Percentiles rank a stretch among this genome's conserved stretches.
phyloP scores from a whole-genome alignment of 2,797 vertebrate genomes.

The Cirrhinus molitorella region DNA sequence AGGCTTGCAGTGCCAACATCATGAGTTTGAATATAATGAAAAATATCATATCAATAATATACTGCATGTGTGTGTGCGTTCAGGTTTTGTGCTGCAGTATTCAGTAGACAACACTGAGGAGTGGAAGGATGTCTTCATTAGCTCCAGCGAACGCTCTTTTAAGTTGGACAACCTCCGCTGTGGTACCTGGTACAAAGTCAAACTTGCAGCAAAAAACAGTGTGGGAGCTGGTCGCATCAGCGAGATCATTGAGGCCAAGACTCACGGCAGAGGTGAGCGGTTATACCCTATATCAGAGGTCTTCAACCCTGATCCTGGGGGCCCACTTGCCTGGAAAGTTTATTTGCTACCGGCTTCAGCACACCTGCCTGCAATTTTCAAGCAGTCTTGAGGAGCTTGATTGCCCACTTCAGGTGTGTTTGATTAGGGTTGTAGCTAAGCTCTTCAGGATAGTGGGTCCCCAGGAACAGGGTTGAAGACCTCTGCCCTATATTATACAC shows the following conservation, averaged over 20 bases:
- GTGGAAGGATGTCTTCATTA: conserved; percentile 98
- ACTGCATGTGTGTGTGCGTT: neutral
- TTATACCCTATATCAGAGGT: no score
- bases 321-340: no score
- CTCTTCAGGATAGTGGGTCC: no score
- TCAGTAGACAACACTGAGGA: conserved; percentile 98
- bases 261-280: conserved; percentile 90
- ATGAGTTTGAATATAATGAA: neutral
- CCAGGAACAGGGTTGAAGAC: no score
- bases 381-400: no score
- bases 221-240: conserved; percentile 98
- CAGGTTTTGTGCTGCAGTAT: conserved; percentile 97
- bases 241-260: conserved; percentile 99
- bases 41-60: neutral
- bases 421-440: no score
- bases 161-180: conserved; percentile 96
- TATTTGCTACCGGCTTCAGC: no score
- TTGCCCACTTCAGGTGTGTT: no score
- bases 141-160: conserved; percentile 93
- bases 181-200: conserved; percentile 99
- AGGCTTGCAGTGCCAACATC: neutral
- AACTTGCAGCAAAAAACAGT: conserved; percentile 97
- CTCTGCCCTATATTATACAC: no score
- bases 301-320: no score
- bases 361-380: no score